phyloP scores from a whole-genome alignment of 2,797 vertebrate species.

The Hirundo rustica region DNA sequence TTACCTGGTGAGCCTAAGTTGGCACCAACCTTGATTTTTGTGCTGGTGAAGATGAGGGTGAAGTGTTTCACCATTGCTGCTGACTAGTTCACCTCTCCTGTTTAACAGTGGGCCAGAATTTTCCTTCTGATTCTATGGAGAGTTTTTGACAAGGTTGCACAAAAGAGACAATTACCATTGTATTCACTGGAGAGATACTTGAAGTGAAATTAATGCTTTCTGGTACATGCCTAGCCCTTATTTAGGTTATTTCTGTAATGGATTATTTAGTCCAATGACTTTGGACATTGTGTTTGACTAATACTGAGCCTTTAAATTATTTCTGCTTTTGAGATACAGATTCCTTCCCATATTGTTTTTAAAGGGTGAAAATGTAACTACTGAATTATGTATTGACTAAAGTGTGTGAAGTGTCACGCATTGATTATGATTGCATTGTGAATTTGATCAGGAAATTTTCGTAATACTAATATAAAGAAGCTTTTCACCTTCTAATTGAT shows the following conservation, averaged over 20 bases:
- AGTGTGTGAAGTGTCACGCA: constrained; percentile 9
- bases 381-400: constrained; percentile 59
- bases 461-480: constrained; percentile 64
- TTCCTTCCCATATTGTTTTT: constrained; percentile 20
- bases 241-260: not conserved
- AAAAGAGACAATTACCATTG: not conserved
- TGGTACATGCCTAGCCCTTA: not conserved
- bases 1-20: not conserved
- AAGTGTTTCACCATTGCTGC: not conserved
- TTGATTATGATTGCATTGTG: constrained; percentile 67
- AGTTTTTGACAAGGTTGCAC: not conserved
- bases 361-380: constrained; percentile 26
- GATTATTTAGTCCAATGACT: not conserved
- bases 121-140: not conserved
- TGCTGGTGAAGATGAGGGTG: not conserved
- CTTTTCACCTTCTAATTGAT: constrained; percentile 72
- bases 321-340: not conserved
- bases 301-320: not conserved
- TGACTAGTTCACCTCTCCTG: not conserved
- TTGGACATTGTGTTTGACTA: not conserved
- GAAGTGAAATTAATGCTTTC: not conserved
- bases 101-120: not conserved
- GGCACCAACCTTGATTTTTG: not conserved
- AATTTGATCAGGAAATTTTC: constrained; percentile 64
- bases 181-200: not conserved